These are phyloP conservation scores for Caenorhabditis tropicalis DNA, from an alignment of 1,140 invertebrate species.

Conservation along the genomic window DNA sequence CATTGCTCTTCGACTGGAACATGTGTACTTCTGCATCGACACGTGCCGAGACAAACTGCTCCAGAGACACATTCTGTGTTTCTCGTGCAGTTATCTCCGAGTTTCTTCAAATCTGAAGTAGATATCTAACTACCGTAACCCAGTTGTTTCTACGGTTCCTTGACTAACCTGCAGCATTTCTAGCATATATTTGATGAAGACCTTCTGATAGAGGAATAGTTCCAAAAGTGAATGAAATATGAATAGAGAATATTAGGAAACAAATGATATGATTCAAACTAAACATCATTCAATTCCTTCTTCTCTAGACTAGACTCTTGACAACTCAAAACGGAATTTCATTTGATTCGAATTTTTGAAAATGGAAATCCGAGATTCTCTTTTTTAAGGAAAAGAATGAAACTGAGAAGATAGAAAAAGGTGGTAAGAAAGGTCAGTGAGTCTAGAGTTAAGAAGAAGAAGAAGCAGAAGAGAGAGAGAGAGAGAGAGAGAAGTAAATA, in stretches of 20 bases:
- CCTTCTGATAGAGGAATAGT: constrained; percentile 33
- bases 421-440: not conserved
- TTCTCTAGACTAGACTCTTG: not conserved
- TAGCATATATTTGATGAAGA: constrained; percentile 30
- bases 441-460: not conserved
- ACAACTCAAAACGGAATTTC: not conserved
- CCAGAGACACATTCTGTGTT: constrained; percentile 48
- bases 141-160: not conserved
- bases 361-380: constrained; percentile 14
- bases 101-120: not conserved
- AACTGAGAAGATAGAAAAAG: not conserved
- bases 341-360: constrained; percentile 16
- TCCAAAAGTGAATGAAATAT: not conserved
- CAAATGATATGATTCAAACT: not conserved
- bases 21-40: constrained; percentile 48
- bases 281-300: not conserved
- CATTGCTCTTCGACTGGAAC: constrained; percentile 49
- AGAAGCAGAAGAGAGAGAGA: not conserved
- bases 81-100: constrained; percentile 36
- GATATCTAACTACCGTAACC: not conserved
- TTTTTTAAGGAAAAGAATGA: not conserved
- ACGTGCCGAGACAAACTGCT: constrained; percentile 46
- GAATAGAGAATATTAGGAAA: not conserved
- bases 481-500: constrained; percentile 15
- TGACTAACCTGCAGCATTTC: constrained; percentile 9